These are phyloP conservation scores for Branchellion lobata DNA, from an alignment of 2,888 invertebrate genomes.

Conservation along the genomic window DNA sequence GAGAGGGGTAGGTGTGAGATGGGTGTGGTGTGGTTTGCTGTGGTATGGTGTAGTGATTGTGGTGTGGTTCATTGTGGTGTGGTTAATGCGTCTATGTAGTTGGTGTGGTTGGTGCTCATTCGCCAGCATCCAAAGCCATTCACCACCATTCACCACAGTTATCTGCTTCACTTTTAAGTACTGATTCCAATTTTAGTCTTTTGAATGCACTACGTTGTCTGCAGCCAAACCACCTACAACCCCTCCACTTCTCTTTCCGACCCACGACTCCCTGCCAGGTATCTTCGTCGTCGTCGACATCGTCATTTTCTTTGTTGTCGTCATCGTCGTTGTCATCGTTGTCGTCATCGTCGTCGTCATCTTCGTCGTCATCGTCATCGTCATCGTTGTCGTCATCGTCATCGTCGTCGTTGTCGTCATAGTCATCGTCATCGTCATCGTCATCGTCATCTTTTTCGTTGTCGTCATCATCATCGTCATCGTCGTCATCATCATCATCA, in stretches of 20 bases:
- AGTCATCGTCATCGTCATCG: neutral
- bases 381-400: neutral
- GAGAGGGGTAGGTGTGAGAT: too few relatives aligned
- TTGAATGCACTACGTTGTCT: neutral
- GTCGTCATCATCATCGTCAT: neutral
- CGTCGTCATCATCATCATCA: neutral
- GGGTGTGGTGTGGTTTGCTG: too few relatives aligned
- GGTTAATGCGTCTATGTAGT: too few relatives aligned
- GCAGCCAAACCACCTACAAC: neutral
- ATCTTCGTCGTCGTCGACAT: neutral
- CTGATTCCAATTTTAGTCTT: neutral
- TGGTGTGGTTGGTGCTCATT: too few relatives aligned
- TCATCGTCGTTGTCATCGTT: neutral
- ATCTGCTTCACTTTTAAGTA: too few relatives aligned
- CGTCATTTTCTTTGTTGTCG: neutral
- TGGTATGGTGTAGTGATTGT: too few relatives aligned
- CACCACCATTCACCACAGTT: too few relatives aligned
- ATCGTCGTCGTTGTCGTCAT: neutral
- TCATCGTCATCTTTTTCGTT: conserved; percentile 4
- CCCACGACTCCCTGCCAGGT: neutral
- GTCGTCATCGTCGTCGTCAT: neutral
- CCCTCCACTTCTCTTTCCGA: neutral
- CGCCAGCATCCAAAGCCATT: too few relatives aligned
- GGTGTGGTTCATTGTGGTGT: too few relatives aligned
- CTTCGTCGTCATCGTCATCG: neutral